Percentiles rank a stretch among this genome's conserved stretches.
Conservation (phyloP, 2,113 vertebrate species). For the Protobothrops mucrosquamatus region DNA sequence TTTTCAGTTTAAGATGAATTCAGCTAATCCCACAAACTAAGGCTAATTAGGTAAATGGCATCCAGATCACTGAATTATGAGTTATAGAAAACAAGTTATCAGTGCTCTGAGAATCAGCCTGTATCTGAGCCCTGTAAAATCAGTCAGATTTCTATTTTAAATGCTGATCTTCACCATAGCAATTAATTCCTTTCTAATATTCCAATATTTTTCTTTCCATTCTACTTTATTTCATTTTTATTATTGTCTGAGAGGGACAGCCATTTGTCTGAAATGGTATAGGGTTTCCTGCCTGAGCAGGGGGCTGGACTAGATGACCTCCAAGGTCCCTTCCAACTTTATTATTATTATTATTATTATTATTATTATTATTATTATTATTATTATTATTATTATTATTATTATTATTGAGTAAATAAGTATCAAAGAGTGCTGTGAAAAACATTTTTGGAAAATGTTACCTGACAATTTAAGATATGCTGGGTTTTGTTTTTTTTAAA, state of each 20-base stretch:
- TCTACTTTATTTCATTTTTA: constrained; percentile 8
- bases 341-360: no score
- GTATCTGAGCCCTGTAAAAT: not conserved
- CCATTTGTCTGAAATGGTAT: no score
- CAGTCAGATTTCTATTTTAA: constrained; percentile 4
- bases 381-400: no score
- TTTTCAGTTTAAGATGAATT: not conserved
- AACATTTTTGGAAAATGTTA: constrained; percentile 21
- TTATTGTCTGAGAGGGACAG: not conserved
- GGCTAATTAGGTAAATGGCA: not conserved
- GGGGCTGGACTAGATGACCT: no score
- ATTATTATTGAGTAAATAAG: not conserved
- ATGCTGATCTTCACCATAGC: not conserved
- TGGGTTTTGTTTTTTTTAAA: constrained; percentile 10
- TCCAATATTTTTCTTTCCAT: constrained; percentile 17
- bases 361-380: no score
- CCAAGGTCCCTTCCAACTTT: no score
- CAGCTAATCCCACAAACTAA: not conserved
- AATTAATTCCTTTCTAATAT: not conserved
- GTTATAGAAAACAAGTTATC: not conserved
- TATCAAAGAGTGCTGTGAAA: not conserved
- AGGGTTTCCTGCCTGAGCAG: no score
- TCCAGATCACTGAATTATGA: not conserved
- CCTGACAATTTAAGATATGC: constrained; percentile 10
- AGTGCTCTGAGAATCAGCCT: not conserved